Percentiles rank a stretch among this genome's conserved stretches.
Conservation (phyloP, 1,140 invertebrate species). For the Papilio machaon region DNA sequence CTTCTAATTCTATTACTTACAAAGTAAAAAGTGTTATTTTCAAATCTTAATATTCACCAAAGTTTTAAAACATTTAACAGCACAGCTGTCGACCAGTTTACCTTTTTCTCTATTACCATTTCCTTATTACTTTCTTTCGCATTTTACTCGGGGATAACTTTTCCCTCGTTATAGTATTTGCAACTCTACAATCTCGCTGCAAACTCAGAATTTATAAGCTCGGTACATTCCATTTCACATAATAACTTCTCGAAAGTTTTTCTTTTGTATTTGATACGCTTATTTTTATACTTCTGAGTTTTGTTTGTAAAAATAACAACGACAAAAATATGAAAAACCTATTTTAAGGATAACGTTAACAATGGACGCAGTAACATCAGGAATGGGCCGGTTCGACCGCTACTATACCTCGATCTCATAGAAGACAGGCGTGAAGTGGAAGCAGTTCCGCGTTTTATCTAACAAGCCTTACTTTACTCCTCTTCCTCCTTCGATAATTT, state of each 20-base stretch:
- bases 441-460: no score
- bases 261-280: not conserved
- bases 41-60: not conserved
- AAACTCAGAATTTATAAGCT: not conserved
- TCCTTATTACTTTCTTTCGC: not conserved
- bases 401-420: no score
- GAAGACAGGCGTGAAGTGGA: no score
- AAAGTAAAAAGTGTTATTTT: not conserved
- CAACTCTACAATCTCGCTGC: constrained; percentile 3
- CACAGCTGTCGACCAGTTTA: not conserved
- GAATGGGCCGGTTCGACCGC: no score
- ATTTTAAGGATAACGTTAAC: no score
- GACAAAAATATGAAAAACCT: no score
- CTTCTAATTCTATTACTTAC: not conserved
- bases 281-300: not conserved
- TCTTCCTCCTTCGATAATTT: no score
- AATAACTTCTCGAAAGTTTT: constrained; percentile 2
- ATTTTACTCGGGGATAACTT: not conserved
- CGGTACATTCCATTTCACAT: constrained; percentile 6
- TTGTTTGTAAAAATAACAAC: not conserved
- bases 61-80: not conserved
- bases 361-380: no score
- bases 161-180: constrained; percentile 12
- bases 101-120: not conserved
- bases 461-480: no score